Evolutionary conservation across 2,113 vertebrate species (phyloP).

Genomic region (Mustela lutreola): DNA sequence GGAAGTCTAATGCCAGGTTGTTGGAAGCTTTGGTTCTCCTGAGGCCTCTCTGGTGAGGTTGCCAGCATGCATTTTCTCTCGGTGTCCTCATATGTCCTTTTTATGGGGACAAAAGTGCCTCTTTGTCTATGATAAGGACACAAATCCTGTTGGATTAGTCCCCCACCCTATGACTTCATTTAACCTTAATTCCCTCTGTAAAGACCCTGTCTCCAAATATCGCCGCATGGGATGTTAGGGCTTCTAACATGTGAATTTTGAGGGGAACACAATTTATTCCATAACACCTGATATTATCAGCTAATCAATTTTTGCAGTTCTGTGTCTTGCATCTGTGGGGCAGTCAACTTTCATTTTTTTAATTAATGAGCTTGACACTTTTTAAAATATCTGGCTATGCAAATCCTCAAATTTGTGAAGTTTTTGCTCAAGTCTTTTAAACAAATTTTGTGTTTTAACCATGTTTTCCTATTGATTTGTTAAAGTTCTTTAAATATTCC

Average conservation of each 20-base stretch:
- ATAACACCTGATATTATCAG: too few species aligned
- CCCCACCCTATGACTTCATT: fast-evolving
- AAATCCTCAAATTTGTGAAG: not conserved
- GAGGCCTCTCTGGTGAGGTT: not conserved
- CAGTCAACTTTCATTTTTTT: not conserved
- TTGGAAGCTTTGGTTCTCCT: not conserved
- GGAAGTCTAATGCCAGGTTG: not conserved
- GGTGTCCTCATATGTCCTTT: not conserved
- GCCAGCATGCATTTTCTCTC: not conserved
- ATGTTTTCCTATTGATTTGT: not conserved
- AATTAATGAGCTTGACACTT: not conserved
- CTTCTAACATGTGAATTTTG: not conserved
- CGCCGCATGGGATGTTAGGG: too few species aligned
- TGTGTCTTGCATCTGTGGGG: fast-evolving
- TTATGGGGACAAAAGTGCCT: not conserved
- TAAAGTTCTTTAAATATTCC: not conserved
- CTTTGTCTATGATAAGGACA: not conserved
- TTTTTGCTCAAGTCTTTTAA: not conserved
- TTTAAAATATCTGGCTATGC: not conserved
- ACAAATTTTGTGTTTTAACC: not conserved
- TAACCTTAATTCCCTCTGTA: not conserved
- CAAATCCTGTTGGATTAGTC: not conserved
- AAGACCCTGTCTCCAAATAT: not conserved
- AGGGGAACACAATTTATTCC: not conserved
- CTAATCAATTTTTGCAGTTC: not conserved